Evolutionary conservation across 2,888 invertebrate genomes (phyloP), one percentile per base, ranked within the genome.

Genomic region (Proisotoma minuta): DNA sequence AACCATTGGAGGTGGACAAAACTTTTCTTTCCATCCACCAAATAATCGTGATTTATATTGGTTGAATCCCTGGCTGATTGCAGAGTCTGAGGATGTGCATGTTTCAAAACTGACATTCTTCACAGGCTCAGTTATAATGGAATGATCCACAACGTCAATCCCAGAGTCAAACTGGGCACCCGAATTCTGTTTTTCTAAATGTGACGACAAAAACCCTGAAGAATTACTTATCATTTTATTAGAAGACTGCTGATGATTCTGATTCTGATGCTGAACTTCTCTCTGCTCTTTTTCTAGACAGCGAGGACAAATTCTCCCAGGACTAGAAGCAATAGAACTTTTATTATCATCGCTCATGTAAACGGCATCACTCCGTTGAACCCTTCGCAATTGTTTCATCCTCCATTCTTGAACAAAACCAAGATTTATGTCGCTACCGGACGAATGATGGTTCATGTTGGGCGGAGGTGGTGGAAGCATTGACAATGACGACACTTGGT

Each of bases 321-420:
- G 73, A 62, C 68, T 70, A 10, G 69, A 69, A 15, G 67, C 68
- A 12, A 63, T 59, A 0, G 68, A 68, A 28, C 69, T 69, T 49
- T 71, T 71, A 26, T 58, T 68, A 22, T 73, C 71, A 54, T 73
- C 73, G 5, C 69, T 69, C 49, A 71, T 57, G 58, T 70, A 71
- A 8, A 73, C 59, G 18, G 73, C 71, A 50, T 73, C 69, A 23
- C 68, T 66, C 51, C 72, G 27, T 47, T 68, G 65, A 12, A 73
- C 68, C 22, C 71, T 63, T 23, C 69, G 58, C 18, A 68, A 26
- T 29, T 68, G 68, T 29, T 66, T 67, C 22, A 69, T 62, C 49
- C 70, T 50, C 73, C 73, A 73, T 22, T 63, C 67, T 29, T 68
- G 63, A 15, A 68, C 53, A 4, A 59, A 43, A 15, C 62, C 62